Conservation (phyloP, 2,797 vertebrate species). For the Danio aesculapii region DNA sequence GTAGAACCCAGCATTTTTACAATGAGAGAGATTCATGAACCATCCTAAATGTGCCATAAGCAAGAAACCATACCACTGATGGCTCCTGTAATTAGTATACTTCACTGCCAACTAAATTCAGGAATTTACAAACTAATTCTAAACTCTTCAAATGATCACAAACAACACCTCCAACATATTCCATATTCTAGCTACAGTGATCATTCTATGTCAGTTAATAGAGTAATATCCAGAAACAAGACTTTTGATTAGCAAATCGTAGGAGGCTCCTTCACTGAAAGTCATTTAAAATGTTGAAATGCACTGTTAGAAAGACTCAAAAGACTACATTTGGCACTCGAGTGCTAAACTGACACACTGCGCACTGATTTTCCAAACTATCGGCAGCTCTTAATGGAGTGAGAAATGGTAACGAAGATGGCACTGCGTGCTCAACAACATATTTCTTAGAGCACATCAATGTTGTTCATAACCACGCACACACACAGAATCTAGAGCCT, state of each 20-base stretch:
- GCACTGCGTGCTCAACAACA: conserved; percentile 54
- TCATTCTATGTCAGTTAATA: neutral
- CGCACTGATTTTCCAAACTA: conserved; percentile 25
- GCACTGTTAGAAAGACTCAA: conserved; percentile 3
- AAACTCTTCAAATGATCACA: conserved; percentile 9
- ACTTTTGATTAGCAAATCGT: neutral
- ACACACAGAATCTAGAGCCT: conserved; percentile 71
- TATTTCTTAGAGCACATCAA: conserved; percentile 60
- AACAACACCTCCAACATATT: neutral
- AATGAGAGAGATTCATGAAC: neutral
- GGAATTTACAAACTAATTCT: neutral
- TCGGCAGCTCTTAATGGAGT: conserved; percentile 7
- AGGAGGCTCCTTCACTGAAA: conserved; percentile 9
- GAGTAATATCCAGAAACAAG: neutral
- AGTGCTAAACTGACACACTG: conserved; percentile 33
- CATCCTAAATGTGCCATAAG: neutral
- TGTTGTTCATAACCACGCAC: conserved; percentile 76
- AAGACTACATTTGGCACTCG: conserved; percentile 23
- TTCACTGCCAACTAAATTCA: neutral
- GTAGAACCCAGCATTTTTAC: no score
- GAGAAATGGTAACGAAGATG: conserved; percentile 43
- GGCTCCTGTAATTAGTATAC: neutral
- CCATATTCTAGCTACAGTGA: neutral
- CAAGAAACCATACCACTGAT: neutral
- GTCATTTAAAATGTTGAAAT: conserved; percentile 1